These are phyloP conservation scores for Willisornis vidua DNA, from an alignment of 2,113 vertebrate genomes.

Conservation along the genomic window DNA sequence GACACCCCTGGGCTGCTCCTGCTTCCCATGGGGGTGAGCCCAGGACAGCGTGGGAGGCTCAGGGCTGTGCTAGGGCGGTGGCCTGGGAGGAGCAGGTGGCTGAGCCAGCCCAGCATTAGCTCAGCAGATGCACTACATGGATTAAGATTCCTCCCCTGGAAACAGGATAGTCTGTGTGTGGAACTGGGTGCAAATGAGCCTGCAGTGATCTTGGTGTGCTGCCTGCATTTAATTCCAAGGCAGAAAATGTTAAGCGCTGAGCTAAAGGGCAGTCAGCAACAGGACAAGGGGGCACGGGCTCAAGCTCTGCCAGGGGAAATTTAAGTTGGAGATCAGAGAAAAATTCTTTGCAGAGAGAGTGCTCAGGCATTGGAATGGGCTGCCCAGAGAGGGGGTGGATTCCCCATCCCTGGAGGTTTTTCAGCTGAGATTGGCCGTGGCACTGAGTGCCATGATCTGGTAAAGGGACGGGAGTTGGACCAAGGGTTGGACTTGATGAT, in stretches of 20 bases:
- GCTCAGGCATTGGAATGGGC: too few species aligned
- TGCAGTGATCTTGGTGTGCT: neutral
- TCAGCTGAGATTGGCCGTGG: too few species aligned
- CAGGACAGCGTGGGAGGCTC: fast-evolving
- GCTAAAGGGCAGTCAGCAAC: neutral
- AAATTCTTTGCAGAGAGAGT: too few species aligned
- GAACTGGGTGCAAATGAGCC: neutral
- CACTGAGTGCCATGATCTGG: too few species aligned
- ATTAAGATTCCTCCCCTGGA: neutral
- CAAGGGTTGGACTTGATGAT: too few species aligned
- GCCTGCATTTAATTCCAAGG: fast-evolving
- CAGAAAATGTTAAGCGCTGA: neutral
- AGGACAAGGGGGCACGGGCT: too few species aligned
- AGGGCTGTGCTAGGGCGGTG: neutral
- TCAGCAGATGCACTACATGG: neutral
- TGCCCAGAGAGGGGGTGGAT: too few species aligned
- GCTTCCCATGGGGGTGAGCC: neutral
- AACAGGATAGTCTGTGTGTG: neutral
- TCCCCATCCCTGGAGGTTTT: too few species aligned
- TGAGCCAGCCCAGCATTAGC: neutral
- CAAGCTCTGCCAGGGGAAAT: too few species aligned
- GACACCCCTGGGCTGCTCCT: neutral
- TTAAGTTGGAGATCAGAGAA: too few species aligned
- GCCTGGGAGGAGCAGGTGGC: neutral
- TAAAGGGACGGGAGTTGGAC: too few species aligned